These are phyloP conservation scores for Pristionchus japonicus DNA, from an alignment of 2,888 invertebrate genomes.

Conservation along the genomic window DNA sequence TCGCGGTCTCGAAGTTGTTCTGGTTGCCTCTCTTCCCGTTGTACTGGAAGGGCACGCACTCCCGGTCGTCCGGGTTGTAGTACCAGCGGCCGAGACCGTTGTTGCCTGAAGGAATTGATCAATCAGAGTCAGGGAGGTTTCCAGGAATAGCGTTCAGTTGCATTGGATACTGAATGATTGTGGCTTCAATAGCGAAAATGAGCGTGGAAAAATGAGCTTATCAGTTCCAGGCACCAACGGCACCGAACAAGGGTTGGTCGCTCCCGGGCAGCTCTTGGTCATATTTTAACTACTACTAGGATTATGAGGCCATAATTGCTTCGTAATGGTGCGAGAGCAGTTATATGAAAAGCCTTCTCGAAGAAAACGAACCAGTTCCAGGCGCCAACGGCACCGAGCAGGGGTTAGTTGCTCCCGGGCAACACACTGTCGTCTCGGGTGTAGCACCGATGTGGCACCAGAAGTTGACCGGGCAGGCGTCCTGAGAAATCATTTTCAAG, in stretches of 20 bases:
- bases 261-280: constrained; percentile 74
- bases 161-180: too few relatives aligned
- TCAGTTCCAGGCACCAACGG: constrained; percentile 75
- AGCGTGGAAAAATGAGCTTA: too few relatives aligned
- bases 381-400: constrained; percentile 75
- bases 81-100: constrained; percentile 64
- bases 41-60: constrained; percentile 74
- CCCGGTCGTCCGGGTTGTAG: constrained; percentile 74
- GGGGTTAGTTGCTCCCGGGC: constrained; percentile 74
- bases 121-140: too few relatives aligned
- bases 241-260: constrained; percentile 75
- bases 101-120: constrained; percentile 35
- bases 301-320: too few relatives aligned
- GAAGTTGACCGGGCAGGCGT: constrained; percentile 71
- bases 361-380: constrained; percentile 75
- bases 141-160: too few relatives aligned
- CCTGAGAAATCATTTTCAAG: constrained; percentile 42
- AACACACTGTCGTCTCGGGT: constrained; percentile 73
- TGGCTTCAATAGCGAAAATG: too few relatives aligned
- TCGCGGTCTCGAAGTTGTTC: constrained; percentile 72
- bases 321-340: too few relatives aligned
- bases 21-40: constrained; percentile 73
- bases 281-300: too few relatives aligned
- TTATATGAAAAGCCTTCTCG: too few relatives aligned
- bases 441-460: constrained; percentile 73